Base-by-base conservation (phyloP, 2,888 invertebrate genomes). In the Aphidoletes aphidimyza region DNA sequence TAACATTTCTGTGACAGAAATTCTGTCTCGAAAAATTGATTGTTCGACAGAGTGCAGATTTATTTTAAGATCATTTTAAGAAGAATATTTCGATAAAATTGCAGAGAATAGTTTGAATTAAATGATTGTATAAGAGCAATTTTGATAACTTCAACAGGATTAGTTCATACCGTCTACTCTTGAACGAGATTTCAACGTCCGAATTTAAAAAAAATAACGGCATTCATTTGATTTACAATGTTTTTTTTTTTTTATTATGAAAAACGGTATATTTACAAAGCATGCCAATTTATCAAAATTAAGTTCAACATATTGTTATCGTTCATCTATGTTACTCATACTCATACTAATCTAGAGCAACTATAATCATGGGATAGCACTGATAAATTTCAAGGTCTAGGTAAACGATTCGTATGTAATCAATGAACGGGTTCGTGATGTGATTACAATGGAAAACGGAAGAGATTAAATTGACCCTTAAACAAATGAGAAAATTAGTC, bases 331-430 rank as follows among this genome's bases (percentile, higher is more conserved):
- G 14, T 42, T n/a, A n/a, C n/a, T n/a, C n/a, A 42, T 19, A 54
- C 26, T 0, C 26, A 22, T 54, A 54, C 22, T 54, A 26, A 26
- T 22, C 54, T 3, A 6, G 47, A 17, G n/a, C n/a, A n/a, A n/a
- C n/a, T n/a, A n/a, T 47, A 47, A 47, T 47, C 47, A 5, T 3
- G 8, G 8, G 30, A 69, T 30, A 30, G 30, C 69, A 30, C 19
- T 83, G 83, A 83, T 30, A 45, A 45, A 26, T 45, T 49, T 84
- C 84, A 84, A 84, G 84, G 84, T 84, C 84, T 83, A 84, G 84
- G 84, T 84, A 84, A 54, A 84, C 14, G 2, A 14, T 30, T 69
- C 34, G n/a, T n/a, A 69, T 69, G 30, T n/a, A 69, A 54, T 54
- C 22, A 54, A 69, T 30, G 69, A 69, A 69, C 14, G 69, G 30